These are phyloP conservation scores for Formica selysi DNA, from an alignment of 1,140 invertebrate species.

Conservation along the genomic window DNA sequence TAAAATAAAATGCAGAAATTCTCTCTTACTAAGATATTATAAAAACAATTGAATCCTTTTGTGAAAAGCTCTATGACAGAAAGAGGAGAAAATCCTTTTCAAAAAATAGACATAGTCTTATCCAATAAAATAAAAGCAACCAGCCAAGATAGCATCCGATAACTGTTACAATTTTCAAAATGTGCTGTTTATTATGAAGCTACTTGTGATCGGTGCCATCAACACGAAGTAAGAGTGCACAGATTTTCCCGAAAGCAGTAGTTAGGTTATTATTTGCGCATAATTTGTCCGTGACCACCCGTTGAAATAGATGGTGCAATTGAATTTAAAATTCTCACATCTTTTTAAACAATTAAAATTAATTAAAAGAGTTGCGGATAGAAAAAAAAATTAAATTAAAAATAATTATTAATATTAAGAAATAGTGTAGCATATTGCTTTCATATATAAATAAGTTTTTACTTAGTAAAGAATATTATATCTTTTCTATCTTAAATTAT, in stretches of 20 bases:
- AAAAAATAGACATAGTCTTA: conserved; percentile 18
- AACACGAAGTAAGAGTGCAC: not conserved
- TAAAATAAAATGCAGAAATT: not conserved
- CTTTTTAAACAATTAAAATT: not conserved
- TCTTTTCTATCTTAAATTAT: not conserved
- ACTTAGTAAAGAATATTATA: conserved; percentile 9
- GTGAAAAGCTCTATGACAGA: not conserved
- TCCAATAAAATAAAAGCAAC: not conserved
- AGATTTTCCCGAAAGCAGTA: conserved; percentile 2
- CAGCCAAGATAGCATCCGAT: not conserved
- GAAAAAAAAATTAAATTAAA: not conserved
- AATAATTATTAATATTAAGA: not conserved
- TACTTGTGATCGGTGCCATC: conserved; percentile 6
- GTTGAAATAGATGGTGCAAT: not conserved
- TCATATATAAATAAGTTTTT: not conserved
- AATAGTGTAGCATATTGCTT: not conserved
- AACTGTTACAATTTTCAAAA: not conserved
- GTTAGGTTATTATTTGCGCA: not conserved
- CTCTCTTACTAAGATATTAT: not conserved
- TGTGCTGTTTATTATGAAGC: not conserved
- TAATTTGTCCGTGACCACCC: not conserved
- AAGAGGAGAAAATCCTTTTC: not conserved
- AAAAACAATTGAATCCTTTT: not conserved
- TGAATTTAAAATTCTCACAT: not conserved
- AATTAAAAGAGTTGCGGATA: not conserved